Evolutionary conservation across 1,140 invertebrate genomes (phyloP).

Genomic region (Parasteatoda tepidariorum): DNA sequence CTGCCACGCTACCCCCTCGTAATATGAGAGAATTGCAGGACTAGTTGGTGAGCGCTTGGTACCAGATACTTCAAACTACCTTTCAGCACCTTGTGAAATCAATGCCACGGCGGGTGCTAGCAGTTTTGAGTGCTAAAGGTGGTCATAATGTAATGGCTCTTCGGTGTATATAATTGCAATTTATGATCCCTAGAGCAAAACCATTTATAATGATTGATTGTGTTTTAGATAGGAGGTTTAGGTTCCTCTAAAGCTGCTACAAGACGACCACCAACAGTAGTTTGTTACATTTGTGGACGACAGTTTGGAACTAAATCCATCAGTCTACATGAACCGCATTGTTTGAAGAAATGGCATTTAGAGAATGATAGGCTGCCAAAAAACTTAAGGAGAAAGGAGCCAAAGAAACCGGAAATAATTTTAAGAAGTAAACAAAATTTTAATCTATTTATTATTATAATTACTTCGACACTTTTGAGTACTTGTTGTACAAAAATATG

Average conservation of each 20-base stretch:
- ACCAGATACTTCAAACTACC: no score
- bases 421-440: conserved; percentile 1
- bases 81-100: no score
- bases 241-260: conserved; percentile 23
- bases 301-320: conserved; percentile 41
- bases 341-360: conserved; percentile 48
- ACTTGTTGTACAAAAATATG: neutral
- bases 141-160: no score
- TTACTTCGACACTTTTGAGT: no score
- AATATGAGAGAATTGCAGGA: no score
- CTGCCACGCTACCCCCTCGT: no score
- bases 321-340: conserved; percentile 43
- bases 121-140: no score
- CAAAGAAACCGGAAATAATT: conserved; percentile 32
- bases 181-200: no score
- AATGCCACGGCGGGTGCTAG: no score
- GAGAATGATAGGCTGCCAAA: conserved; percentile 46
- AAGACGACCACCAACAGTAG: conserved; percentile 9
- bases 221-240: conserved; percentile 33
- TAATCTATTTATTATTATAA: neutral
- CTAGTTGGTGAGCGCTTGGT: no score
- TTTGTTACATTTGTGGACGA: conserved; percentile 53
- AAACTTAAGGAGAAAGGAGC: conserved; percentile 8
- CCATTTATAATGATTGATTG: no score
- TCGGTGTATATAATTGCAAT: no score